Evolutionary conservation across 2,113 vertebrate genomes (phyloP), one percentile per base, ranked within the genome.

Genomic region (Sebastes schlegelii): DNA sequence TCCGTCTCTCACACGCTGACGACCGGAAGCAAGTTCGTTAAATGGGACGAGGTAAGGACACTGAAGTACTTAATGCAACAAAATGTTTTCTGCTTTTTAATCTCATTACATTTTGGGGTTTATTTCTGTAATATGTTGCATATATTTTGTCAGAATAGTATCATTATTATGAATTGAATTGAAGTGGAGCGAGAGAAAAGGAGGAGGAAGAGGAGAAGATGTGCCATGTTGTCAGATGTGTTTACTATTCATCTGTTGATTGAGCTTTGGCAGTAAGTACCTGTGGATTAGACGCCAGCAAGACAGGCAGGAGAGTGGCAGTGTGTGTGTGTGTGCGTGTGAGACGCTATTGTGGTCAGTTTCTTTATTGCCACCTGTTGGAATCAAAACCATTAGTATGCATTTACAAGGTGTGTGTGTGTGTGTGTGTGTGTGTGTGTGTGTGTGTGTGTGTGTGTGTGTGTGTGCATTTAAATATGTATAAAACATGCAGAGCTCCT

Each of bases 1-100:
- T 89, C 90, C 26, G 96, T 98, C 48, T 96, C 95, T 52, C 92
- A 94, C 65, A 96, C 94, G 51, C 95, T 98, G 90, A 95, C 93
- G 88, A 96, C 95, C 82, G 97, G 97, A 88, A 97, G 96, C 92
- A 97, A 97, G 94, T 98, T 98, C 94, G 97, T 97, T 83, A 98
- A 97, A 95, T 98, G 97, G 97, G 97, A 98, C 86, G 97, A 98
- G 96, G 97, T 97, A 91, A 96, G 96, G 80, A 71, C 17, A 45
- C 48, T 4, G n/a, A 34, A 34, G 26, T 34, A 34, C 26, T 34
- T 34, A 34, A 34, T 34, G 26, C 26, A 34, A 34, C 26, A 4
- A 34, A 34, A 34, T 34, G 26, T 34, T 4, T 34, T 34, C 26
- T 55, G 6, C 8, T 4, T 67, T 45, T 55, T 8, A 5, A 14